These are phyloP conservation scores for Cervus canadensis DNA, from an alignment of 2,113 vertebrate genomes.

Conservation along the genomic window DNA sequence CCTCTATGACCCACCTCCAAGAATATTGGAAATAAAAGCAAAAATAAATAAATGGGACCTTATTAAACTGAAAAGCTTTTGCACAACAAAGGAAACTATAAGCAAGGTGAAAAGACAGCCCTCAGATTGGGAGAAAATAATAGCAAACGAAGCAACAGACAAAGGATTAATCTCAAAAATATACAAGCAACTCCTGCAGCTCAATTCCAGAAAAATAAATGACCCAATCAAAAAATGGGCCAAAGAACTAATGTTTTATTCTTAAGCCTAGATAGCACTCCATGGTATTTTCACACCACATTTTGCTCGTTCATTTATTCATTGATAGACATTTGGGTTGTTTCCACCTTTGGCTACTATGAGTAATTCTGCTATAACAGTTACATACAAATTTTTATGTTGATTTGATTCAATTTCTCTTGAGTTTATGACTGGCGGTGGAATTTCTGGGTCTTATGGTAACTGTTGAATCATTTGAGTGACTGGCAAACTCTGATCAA, in stretches of 20 bases:
- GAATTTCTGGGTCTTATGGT: neutral
- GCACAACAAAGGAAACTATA: too few relatives aligned
- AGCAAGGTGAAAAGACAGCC: too few relatives aligned
- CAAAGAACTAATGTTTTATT: neutral
- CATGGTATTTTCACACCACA: neutral
- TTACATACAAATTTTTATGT: neutral
- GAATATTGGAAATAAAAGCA: too few relatives aligned
- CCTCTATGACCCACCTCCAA: too few relatives aligned
- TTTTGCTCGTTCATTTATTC: neutral
- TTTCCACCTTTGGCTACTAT: neutral
- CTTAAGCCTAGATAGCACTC: neutral
- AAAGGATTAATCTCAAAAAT: too few relatives aligned
- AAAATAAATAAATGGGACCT: too few relatives aligned
- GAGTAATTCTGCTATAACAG: neutral
- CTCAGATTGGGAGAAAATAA: too few relatives aligned
- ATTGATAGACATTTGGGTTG: neutral
- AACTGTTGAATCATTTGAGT: neutral
- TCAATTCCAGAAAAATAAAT: too few relatives aligned
- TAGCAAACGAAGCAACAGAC: too few relatives aligned
- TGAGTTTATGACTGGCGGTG: neutral
- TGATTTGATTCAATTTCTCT: neutral
- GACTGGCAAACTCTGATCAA: neutral
- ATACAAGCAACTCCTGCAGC: too few relatives aligned
- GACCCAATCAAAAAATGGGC: too few relatives aligned
- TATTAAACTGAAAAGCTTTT: too few relatives aligned